Percentiles rank a stretch among this genome's conserved stretches.
phyloP scores from a whole-genome alignment of 1,140 invertebrate genomes.

The Drosophila chauvacae region DNA sequence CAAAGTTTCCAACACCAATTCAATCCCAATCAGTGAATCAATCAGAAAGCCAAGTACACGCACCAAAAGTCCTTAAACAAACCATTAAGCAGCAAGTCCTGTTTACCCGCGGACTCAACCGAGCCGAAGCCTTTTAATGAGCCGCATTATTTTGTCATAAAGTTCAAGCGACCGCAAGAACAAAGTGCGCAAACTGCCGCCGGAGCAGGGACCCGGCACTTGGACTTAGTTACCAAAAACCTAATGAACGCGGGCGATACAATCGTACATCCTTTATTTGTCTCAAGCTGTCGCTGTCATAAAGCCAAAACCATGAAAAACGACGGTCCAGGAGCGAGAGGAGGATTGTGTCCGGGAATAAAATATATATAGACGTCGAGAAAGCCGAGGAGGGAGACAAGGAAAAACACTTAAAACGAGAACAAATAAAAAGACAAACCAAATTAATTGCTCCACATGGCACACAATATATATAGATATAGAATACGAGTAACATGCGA shows the following conservation, averaged over 20 bases:
- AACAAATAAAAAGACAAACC: conserved; percentile 68
- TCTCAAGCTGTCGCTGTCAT: conserved; percentile 74
- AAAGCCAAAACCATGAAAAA: conserved; percentile 76
- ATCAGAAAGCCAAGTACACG: conserved; percentile 22
- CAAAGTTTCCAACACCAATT: conserved; percentile 23
- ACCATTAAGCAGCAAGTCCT: conserved; percentile 42
- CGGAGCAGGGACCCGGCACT: conserved; percentile 28
- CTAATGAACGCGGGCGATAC: conserved; percentile 56
- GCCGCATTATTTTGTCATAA: conserved; percentile 59
- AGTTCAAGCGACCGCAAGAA: conserved; percentile 72
- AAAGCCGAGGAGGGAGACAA: conserved; percentile 9
- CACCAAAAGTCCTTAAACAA: conserved; percentile 43
- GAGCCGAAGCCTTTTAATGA: conserved; percentile 45
- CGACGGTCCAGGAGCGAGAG: conserved; percentile 7
- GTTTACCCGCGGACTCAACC: conserved; percentile 25
- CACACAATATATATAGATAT: conserved; percentile 45
- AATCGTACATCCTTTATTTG: conserved; percentile 65
- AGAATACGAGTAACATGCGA: conserved; percentile 62
- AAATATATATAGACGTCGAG: conserved; percentile 25
- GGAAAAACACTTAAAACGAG: conserved; percentile 67
- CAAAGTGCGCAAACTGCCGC: conserved; percentile 49
- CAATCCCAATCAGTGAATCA: conserved; percentile 23
- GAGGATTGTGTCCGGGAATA: neutral
- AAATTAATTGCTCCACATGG: conserved; percentile 76
- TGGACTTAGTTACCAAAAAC: conserved; percentile 37